Conservation (phyloP, 2,888 invertebrate species). For the Fissipunctia ypsillon region DNA sequence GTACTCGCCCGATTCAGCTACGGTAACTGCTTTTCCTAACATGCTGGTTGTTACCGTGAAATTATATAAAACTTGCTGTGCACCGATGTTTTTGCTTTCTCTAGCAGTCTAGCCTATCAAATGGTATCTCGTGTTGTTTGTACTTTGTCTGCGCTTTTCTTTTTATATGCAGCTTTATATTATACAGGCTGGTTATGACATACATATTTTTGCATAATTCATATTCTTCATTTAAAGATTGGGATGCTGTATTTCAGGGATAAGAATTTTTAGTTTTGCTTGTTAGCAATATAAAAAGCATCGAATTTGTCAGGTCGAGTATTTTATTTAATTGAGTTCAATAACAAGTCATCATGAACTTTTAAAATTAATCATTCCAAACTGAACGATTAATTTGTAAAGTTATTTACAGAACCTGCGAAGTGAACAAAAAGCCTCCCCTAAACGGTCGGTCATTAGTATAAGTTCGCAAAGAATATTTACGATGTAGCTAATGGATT, state of each 20-base stretch:
- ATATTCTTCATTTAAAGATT: background rate
- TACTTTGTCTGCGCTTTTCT: background rate
- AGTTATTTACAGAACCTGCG: slow-evolving; percentile 19
- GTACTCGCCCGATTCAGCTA: slow-evolving; percentile 76
- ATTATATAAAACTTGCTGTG: slow-evolving; percentile 50
- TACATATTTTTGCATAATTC: background rate
- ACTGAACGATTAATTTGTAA: slow-evolving; percentile 14
- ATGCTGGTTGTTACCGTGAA: slow-evolving; percentile 65
- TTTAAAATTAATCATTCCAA: slow-evolving; percentile 17
- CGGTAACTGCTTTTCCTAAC: slow-evolving; percentile 77
- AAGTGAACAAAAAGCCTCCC: slow-evolving; percentile 27
- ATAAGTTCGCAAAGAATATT: slow-evolving; percentile 35
- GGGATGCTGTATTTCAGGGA: background rate
- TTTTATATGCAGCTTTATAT: background rate
- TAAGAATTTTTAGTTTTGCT: background rate
- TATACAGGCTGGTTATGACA: background rate
- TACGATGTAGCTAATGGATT: slow-evolving; percentile 45
- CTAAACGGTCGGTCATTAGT: slow-evolving; percentile 17
- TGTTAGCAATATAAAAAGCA: background rate
- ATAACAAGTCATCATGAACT: background rate
- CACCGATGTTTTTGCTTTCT: slow-evolving; percentile 38
- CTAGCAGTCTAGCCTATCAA: slow-evolving; percentile 22
- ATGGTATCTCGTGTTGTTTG: background rate
- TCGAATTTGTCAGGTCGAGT: no score
- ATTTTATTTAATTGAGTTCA: no score